Evolutionary conservation across 2,888 invertebrate species (phyloP).

Genomic region (Caenorhabditis zanzibari): DNA sequence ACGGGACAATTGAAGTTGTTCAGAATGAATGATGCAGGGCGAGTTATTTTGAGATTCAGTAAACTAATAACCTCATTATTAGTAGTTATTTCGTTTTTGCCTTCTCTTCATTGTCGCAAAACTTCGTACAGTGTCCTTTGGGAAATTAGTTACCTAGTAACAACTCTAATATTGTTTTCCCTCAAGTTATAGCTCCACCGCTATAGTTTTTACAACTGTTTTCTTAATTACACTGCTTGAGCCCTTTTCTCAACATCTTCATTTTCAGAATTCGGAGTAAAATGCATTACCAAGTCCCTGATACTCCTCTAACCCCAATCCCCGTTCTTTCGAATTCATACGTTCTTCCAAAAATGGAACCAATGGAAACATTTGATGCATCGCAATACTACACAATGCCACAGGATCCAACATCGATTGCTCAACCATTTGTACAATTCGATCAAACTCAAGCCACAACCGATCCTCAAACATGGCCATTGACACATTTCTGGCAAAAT

Average conservation of each 20-base stretch:
- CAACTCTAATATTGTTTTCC: no score
- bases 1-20: conserved; percentile 61
- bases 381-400: conserved; percentile 33
- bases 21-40: conserved; percentile 43
- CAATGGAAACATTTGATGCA: conserved; percentile 23
- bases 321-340: conserved; percentile 31
- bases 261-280: conserved; percentile 31
- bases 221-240: no score
- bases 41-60: not conserved
- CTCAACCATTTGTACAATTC: conserved; percentile 39
- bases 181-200: no score
- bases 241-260: no score
- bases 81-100: not conserved
- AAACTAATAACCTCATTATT: not conserved
- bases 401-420: not conserved
- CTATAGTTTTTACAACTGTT: no score
- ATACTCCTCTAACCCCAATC: conserved; percentile 18
- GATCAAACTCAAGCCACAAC: conserved; percentile 8
- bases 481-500: conserved; percentile 54
- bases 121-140: not conserved
- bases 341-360: conserved; percentile 30
- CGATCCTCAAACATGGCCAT: conserved; percentile 43
- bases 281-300: conserved; percentile 16
- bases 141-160: not conserved
- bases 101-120: not conserved